Base-by-base conservation (phyloP, 1,140 invertebrate genomes). In the Dendrolimus punctatus region DNA sequence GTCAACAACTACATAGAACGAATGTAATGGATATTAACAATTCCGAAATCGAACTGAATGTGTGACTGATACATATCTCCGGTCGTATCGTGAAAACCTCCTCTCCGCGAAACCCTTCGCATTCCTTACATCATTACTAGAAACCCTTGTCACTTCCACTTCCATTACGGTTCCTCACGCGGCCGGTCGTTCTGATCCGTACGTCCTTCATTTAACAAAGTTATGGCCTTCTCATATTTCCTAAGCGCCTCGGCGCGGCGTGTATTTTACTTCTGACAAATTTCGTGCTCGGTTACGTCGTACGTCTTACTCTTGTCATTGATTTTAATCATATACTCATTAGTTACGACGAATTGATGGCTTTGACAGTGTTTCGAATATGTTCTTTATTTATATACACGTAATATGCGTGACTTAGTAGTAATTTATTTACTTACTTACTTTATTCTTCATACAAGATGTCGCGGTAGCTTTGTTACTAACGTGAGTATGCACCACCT, bases 61-160 rank as follows among this genome's bases (percentile, higher is more conserved):
- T 46, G 55, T 61, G 70, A 69, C 62, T 68, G 74, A 75, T 80
- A 68, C 57, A 57, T 57, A 77, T 74, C 64, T 71, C 61, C 58
- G 57, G 49, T 47, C 10, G 9, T 39, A 64, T 69, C 70, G 77
- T 80, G 77, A 80, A 79, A 76, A 64, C 65, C 57, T 64, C 65
- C 63, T 71, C 64, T 73, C 58, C 56, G 67, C 54, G 61, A 60
- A 66, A 71, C 75, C 68, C 68, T 74, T 55, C 56, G 63, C 76
- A 80, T 81, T 80, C 71, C 70, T 80, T 71, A 71, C 66, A 80
- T 80, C 76, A 80, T 81, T 79, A 76, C 64, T 66, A 76, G 74
- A 69, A 71, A 85, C 79, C 81, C 81, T 82, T 85, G 79, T 85
- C 81, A 82, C 68, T 80, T 75, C 76, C 72, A 81, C 80, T 85